phyloP scores from a whole-genome alignment of 2,113 vertebrate genomes.

The Galbula dea region DNA sequence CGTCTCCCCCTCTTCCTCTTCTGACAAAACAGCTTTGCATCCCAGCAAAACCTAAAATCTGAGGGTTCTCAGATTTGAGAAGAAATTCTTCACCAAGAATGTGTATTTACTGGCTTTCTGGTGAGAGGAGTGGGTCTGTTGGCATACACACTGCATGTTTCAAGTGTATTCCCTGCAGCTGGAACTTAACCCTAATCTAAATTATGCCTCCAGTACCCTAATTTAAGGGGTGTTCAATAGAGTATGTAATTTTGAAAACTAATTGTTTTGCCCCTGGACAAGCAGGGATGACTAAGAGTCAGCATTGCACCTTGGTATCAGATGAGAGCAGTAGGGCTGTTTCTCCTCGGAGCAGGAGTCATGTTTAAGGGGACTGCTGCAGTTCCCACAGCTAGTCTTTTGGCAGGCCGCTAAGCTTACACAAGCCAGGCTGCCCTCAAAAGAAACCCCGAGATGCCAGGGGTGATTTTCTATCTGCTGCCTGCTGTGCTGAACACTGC shows the following conservation, averaged over 20 bases:
- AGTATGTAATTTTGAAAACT: constrained; percentile 3
- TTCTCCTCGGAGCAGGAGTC: neutral
- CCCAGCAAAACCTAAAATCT: neutral
- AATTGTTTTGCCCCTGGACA: neutral
- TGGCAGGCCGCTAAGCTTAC: neutral
- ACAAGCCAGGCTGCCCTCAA: neutral
- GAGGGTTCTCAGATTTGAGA: neutral
- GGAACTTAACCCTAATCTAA: neutral
- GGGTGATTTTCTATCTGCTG: fast-evolving
- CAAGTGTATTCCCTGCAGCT: neutral
- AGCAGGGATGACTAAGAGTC: neutral
- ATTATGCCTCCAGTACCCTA: neutral
- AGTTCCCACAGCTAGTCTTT: neutral
- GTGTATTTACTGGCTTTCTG: neutral
- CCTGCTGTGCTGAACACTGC: neutral
- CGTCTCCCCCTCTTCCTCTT: neutral
- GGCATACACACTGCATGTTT: neutral
- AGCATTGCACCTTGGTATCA: neutral
- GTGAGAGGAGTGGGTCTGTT: neutral
- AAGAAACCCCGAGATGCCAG: neutral
- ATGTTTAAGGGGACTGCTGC: neutral
- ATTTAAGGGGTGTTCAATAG: neutral
- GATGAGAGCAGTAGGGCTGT: fast-evolving
- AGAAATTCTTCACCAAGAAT: neutral
- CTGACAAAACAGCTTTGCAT: neutral